Base-by-base conservation (phyloP, 1,140 invertebrate genomes). In the Drosophila suzukii region DNA sequence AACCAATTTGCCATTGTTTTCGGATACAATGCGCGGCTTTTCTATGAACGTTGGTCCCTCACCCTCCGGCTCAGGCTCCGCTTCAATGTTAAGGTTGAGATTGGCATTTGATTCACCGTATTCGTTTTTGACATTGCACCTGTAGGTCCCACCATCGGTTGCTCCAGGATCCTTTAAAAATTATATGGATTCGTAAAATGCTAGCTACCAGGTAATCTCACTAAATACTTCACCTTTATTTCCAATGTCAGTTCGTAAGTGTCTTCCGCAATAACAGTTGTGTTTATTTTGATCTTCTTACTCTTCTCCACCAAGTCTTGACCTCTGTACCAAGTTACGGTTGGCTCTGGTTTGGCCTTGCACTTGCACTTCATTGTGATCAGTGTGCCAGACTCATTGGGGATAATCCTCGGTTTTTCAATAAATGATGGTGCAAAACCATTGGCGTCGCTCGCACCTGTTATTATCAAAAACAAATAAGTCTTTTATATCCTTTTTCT, bases 21-120 rank as follows among this genome's bases (percentile, higher is more conserved):
- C 97, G 0, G 98, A 99, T 74, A 92, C 56, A 62, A 92, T 92
- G 73, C 96, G 94, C 15, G 99, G 99, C 93, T 99, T 99, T 92
- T 99, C 98, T 43, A 98, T 95, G 93, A 99, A 99, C n/a, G 97
- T 98, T 57, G 99, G 99, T 12, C 98, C 98, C 86, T 98, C 96
- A 13, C 98, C 98, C 93, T 98, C 97, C 1, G 96, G 96, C 93
- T 98, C 97, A 1, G 96, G 96, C 89, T 98, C 97, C 11, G 97
- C 97, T 93, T 99, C 98, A 92, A 99, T 99, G 93, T 99, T 99
- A 50, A 99, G 93, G 91, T 99, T 99, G 6, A 99, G 94, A 93
- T 99, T 99, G 43, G 99, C 99, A 93, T 99, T 99, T 75, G 97
- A 98, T 94, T 99, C 98, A 55, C 99, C 99, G 92, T 96, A 97